Base-by-base conservation (phyloP, 2,113 vertebrate species). In the Laticauda colubrina region DNA sequence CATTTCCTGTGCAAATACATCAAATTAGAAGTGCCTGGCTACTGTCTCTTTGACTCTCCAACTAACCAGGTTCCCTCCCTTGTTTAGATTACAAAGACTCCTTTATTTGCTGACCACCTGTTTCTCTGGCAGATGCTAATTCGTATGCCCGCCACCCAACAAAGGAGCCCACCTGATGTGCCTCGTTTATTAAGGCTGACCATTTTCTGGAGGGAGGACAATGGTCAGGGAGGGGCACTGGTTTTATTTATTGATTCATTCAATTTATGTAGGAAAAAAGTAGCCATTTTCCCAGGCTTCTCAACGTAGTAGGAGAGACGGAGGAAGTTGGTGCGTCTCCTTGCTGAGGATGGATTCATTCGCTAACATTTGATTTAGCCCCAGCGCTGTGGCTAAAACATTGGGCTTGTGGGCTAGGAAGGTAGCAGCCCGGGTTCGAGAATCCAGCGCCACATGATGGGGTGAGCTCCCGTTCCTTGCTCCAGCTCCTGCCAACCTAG, bases 81-180 rank as follows among this genome's bases (percentile, higher is more conserved):
- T n/a, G 23, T 26, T 53, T 87, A 53, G 55, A 45, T 54, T 81
- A 89, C 61, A 92, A 92, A 92, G 9, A 0, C n/a, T 43, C 20
- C 53, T 93, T 86, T 91, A 81, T 81, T 23, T 51, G 53, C 90
- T 93, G 48, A 24, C 85, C n/a, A 85, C 59, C 61, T 34, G 51
- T 91, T 75, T 48, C 59, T 56, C 57, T 5, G 6, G 15, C 59
- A 55, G 24, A 10, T 3, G 9, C 29, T 87, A 18, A 29, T 69
- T 54, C 48, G 45, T 18, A 69, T 39, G 24, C 7, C 5, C 69
- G 29, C 15, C 29, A n/a, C 45, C 45, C 12, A 51, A 20, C 51
- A 24, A 54, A 64, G 51, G 2, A 29, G 7, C 23, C 43, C 21
- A 10, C 45, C 7, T 26, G 8, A 26, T 12, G 14, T 39, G 12